Percentiles rank a stretch among this genome's conserved stretches.
Evolutionary conservation across 2,113 vertebrate genomes (phyloP).

Genomic region (Lepidothrix coronata): DNA sequence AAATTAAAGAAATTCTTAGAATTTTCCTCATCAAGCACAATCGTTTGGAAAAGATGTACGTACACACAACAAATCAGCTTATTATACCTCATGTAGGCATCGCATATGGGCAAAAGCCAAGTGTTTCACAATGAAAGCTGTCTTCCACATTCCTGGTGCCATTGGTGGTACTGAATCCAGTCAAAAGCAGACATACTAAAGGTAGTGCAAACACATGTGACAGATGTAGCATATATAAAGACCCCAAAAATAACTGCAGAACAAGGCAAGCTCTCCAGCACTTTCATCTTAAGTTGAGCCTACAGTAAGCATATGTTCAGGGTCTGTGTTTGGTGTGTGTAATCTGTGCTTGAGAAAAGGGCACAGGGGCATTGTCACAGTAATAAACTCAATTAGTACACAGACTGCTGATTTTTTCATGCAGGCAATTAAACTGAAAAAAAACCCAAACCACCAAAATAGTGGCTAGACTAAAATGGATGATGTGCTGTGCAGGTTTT

Average conservation of each 20-base stretch:
- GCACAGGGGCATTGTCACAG: background rate
- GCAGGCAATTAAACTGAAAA: background rate
- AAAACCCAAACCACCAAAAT: background rate
- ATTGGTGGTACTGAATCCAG: accelerated
- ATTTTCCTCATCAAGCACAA: background rate
- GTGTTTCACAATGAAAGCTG: background rate
- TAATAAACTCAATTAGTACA: conserved; percentile 2
- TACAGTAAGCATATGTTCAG: background rate
- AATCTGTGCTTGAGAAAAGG: background rate
- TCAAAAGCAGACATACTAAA: background rate
- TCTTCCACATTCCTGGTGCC: background rate
- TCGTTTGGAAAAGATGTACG: background rate
- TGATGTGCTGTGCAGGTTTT: background rate
- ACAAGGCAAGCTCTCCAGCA: background rate
- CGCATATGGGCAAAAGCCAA: background rate
- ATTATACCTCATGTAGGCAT: background rate
- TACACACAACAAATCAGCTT: background rate
- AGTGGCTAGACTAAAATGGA: background rate
- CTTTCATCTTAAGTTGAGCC: background rate
- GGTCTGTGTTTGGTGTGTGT: background rate
- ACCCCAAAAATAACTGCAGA: background rate
- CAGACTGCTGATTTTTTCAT: background rate
- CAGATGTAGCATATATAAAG: background rate
- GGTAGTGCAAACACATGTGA: background rate
- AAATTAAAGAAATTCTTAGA: background rate